A percentile compares a stretch with the other conserved stretches of the same genome.
Evolutionary conservation across 2,888 invertebrate species (phyloP).

Genomic region (Nysson spinosus): DNA sequence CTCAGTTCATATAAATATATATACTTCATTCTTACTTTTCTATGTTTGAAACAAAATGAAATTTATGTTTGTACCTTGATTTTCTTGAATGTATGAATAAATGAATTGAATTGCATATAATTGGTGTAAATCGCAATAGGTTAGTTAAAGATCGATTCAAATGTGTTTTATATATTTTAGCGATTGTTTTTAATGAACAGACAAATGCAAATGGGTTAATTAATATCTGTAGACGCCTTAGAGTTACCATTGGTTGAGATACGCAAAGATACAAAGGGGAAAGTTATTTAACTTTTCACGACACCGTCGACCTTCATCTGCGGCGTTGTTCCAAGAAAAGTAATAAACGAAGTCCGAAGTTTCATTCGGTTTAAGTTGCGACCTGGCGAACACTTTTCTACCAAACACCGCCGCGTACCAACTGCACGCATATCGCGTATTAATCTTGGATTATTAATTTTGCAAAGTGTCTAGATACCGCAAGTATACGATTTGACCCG

Average conservation of each 20-base stretch:
- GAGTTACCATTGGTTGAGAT: constrained; percentile 10
- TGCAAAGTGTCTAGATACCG: constrained; percentile 41
- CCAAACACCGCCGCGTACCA: constrained; percentile 7
- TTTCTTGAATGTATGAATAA: no score
- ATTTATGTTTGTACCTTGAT: no score
- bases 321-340: constrained; percentile 53
- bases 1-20: no score
- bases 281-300: constrained; percentile 52
- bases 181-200: no score
- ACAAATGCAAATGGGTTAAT: constrained; percentile 35
- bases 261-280: constrained; percentile 42
- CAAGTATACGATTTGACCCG: constrained; percentile 11
- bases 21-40: no score
- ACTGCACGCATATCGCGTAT: constrained; percentile 25
- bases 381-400: constrained; percentile 27
- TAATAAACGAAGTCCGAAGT: constrained; percentile 40
- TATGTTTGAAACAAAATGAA: no score
- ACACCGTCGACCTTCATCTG: constrained; percentile 41
- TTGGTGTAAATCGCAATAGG: no score
- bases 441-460: constrained; percentile 49
- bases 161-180: no score
- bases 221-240: constrained; percentile 22
- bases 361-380: constrained; percentile 31
- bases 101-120: no score
- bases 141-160: no score